Conservation (phyloP, 23 tunicate species). For the Styela clava region DNA sequence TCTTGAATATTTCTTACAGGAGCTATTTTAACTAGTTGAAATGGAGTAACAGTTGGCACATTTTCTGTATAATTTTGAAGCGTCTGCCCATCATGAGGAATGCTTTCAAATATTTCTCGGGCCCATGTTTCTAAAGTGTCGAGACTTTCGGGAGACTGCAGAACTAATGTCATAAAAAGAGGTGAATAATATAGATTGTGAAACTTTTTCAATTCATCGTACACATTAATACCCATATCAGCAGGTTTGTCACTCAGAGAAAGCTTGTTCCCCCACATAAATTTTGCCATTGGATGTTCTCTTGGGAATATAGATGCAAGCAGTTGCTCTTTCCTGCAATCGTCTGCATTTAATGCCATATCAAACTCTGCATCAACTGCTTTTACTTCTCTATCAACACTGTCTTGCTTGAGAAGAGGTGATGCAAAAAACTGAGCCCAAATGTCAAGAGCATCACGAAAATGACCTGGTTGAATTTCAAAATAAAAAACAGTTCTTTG, state of each 20-base stretch:
- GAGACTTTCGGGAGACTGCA: constrained; percentile 57
- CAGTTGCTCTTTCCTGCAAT: constrained; percentile 52
- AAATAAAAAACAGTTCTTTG: constrained; percentile 66
- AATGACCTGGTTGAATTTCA: constrained; percentile 58
- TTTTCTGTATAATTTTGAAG: background rate
- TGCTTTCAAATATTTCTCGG: constrained; percentile 49
- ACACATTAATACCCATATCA: constrained; percentile 41
- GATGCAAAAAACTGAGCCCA: constrained; percentile 89
- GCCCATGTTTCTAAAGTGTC: constrained; percentile 69
- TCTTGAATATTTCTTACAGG: constrained; percentile 71
- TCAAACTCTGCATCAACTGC: constrained; percentile 94
- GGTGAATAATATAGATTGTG: constrained; percentile 63
- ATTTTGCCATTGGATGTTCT: constrained; percentile 60
- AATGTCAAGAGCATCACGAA: constrained; percentile 65
- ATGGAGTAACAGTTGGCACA: constrained; percentile 3
- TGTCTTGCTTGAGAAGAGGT: constrained; percentile 59
- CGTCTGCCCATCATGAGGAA: constrained; percentile 18
- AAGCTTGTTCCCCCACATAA: constrained; percentile 70
- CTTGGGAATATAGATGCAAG: constrained; percentile 35
- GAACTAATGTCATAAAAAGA: constrained; percentile 48
- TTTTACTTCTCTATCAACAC: constrained; percentile 81
- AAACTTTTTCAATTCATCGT: constrained; percentile 46
- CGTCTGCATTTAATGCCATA: constrained; percentile 64
- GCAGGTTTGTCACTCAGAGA: constrained; percentile 41
- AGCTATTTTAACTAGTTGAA: constrained; percentile 26